Evolutionary conservation across 2,113 vertebrate species (phyloP), one percentile per base, ranked within the genome.

Genomic region (Perccottus glenii): DNA sequence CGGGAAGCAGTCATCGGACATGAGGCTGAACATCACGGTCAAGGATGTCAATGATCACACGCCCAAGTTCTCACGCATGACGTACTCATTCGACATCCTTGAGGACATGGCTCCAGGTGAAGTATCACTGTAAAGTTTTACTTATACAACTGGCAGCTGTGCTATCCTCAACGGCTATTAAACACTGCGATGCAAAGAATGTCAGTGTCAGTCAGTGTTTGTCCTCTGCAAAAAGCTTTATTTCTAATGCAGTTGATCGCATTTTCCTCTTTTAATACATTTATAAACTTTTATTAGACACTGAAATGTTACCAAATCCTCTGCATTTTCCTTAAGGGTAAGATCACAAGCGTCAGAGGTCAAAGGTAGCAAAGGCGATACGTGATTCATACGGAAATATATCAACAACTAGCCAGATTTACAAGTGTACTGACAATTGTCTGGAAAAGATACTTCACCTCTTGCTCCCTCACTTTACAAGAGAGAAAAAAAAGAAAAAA

Each of bases 11-110:
- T 98, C 96, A 27, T 97, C 97, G 0, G 97, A 99, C 71, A 88
- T 98, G 94, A 88, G 94, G 50, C 93, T 99, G 44, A 98, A 98
- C 83, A 98, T 99, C 85, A 97, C 96, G 0, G 91, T 99, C 62
- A 95, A 96, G 2, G 98, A 98, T 4, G 85, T 98, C 14, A 99
- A 99, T 2, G 98, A 99, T 86, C 97, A 99, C 78, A 93, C 88
- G 2, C 98, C 98, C n/a, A 93, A 82, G 58, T 99, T 99, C 92
- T 96, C 95, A 49, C 93, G 94, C 5, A 86, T 90, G 0, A 94
- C 95, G 0, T 99, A 99, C 67, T 96, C 96, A 3, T 99, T 99
- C 0, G 96, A 99, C 62, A 91, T 99, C 67, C 92, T 94, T 0
- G 98, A 99, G 65, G 98, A 99, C 67, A 93, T 90, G 48, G 82